Base-by-base conservation (phyloP, 2,888 invertebrate species). In the Prosopocoilus inquinatus region DNA sequence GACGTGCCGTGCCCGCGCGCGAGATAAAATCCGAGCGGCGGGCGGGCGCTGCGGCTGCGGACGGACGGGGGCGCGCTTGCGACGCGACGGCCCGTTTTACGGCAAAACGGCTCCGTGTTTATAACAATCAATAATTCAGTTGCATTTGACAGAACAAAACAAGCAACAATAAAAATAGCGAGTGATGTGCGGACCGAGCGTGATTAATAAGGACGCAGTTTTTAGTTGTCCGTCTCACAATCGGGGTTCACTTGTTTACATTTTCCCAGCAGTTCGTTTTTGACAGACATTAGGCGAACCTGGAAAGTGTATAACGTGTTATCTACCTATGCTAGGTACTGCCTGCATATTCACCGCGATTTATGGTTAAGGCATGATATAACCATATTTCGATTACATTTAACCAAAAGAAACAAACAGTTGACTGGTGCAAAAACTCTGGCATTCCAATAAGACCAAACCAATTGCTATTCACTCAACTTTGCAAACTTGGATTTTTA, bases 101-200 rank as follows among this genome's bases (percentile, higher is more conserved):
- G 15, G 9, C 16, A 3, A 16, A 13, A 41, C 9, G 41, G 12
- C 41, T 9, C 9, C 46, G 44, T 50, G 54, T 62, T 61, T 63
- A 62, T 62, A 60, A 66, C 67, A 69, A 70, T 70, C 70, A 63
- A 71, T 70, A 69, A 66, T 64, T 64, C 60, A 60, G 61, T 61
- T 60, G 55, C 61, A 59, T 62, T 63, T 61, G 67, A 67, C 67
- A 67, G 64, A 64, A 64, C 64, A 62, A 66, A 65, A 64, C 67
- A 67, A 61, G 55, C 58, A 55, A 55, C 36, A 57, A 65, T 57
- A 65, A 68, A 61, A 63, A 66, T 59, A 64, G 51, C 61, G 57
- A 58, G 63, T 63, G 64, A 63, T 62, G 62, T 41, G 41, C 41
- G 16, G 9, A 41, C 7, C 41, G 1, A 3, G 41, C 41, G 16